phyloP scores from a whole-genome alignment of 2,888 invertebrate species.

The Troilus luridus region DNA sequence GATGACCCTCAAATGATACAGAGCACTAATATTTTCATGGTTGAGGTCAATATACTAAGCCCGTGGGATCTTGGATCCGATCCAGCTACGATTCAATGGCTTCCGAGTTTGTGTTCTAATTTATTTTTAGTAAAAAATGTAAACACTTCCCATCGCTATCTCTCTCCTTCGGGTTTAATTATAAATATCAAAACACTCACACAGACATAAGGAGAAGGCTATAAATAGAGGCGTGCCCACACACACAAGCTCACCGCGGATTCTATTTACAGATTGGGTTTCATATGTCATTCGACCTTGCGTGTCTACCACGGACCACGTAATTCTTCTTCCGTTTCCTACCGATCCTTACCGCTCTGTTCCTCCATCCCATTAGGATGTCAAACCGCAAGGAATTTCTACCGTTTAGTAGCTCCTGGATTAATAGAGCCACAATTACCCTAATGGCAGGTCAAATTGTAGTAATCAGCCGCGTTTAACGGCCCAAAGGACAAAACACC shows the following conservation, averaged over 20 bases:
- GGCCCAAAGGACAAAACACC: background rate
- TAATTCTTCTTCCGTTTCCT: slow-evolving; percentile 39
- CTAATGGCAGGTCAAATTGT: slow-evolving; percentile 28
- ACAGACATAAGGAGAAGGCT: background rate
- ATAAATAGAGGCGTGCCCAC: slow-evolving; percentile 21
- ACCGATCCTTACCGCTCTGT: background rate
- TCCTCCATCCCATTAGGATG: background rate
- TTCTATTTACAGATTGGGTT: slow-evolving; percentile 43
- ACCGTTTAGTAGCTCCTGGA: background rate
- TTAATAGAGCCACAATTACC: slow-evolving; percentile 20
- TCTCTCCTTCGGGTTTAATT: background rate
- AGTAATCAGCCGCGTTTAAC: slow-evolving; percentile 37
- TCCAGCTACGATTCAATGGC: slow-evolving; percentile 41
- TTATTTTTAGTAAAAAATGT: slow-evolving; percentile 49
- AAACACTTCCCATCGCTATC: slow-evolving; percentile 45
- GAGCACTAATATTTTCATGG: background rate
- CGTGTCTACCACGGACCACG: background rate
- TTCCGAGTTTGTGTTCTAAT: slow-evolving; percentile 47
- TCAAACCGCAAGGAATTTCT: background rate
- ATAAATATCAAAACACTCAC: slow-evolving; percentile 1
- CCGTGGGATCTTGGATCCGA: background rate
- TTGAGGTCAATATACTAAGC: slow-evolving; percentile 9
- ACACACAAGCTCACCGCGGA: slow-evolving; percentile 16
- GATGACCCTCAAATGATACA: background rate
- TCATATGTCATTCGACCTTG: slow-evolving; percentile 44